Percentiles rank a stretch among this genome's conserved stretches.
These are phyloP conservation scores for Trypoxylon attenuatum DNA, from an alignment of 2,888 invertebrate species.

Conservation along the genomic window DNA sequence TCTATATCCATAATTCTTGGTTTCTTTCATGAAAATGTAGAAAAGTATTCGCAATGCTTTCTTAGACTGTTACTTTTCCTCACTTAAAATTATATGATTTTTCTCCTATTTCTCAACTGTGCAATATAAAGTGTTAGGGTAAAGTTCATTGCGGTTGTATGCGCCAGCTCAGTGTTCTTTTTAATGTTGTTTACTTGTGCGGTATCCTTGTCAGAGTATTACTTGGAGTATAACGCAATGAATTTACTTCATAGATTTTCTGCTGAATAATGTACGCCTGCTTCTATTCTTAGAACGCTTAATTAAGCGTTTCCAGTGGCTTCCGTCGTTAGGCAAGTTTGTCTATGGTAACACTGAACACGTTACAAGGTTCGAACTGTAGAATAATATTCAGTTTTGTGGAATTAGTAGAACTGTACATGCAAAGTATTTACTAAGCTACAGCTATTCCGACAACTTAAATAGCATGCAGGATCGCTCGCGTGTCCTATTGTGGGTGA, in stretches of 20 bases:
- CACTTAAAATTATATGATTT: too few species aligned
- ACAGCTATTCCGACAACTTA: neutral
- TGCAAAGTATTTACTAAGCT: neutral
- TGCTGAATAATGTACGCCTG: slow-evolving; percentile 16
- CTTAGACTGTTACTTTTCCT: too few species aligned
- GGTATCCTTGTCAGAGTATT: neutral
- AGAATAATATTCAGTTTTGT: too few species aligned
- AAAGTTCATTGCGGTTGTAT: too few species aligned
- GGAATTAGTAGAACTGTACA: neutral
- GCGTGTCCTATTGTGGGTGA: too few species aligned
- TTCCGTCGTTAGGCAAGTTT: neutral
- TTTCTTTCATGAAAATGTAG: slow-evolving; percentile 9
- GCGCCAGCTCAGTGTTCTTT: too few species aligned
- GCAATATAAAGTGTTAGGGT: too few species aligned
- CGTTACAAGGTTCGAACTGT: too few species aligned
- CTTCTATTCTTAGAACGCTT: slow-evolving; percentile 29
- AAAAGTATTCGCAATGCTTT: neutral
- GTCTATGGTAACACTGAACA: neutral
- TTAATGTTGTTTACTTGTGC: neutral
- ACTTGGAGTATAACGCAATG: neutral
- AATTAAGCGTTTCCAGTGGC: slow-evolving; percentile 16
- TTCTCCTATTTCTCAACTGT: too few species aligned
- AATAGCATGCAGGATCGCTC: neutral
- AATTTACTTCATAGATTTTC: slow-evolving; percentile 1
- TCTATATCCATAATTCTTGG: neutral